These are phyloP conservation scores for Tragopan temminckii DNA, from an alignment of 2,797 vertebrate species.

Conservation along the genomic window DNA sequence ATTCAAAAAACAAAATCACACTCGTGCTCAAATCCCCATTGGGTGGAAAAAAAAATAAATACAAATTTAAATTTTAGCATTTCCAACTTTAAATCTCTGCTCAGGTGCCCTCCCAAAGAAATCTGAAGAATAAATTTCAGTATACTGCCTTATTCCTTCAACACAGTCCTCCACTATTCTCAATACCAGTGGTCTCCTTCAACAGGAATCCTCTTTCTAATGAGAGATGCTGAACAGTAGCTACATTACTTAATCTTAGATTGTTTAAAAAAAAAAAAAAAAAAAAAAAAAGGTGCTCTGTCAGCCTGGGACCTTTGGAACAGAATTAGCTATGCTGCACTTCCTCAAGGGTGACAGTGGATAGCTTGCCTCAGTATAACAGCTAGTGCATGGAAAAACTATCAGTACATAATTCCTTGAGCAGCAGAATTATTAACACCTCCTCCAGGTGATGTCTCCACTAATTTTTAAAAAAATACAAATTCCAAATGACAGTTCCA, in stretches of 20 bases:
- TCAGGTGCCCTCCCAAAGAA: background rate
- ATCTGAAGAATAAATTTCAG: background rate
- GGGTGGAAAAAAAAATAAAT: rapidly evolving
- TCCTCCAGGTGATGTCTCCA: background rate
- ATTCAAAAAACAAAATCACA: background rate
- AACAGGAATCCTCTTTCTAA: background rate
- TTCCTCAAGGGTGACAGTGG: background rate
- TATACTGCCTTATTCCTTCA: background rate
- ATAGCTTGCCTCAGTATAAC: background rate
- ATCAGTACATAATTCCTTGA: background rate
- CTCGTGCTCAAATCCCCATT: rapidly evolving
- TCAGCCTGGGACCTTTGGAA: background rate
- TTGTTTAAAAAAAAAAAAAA: too few species aligned
- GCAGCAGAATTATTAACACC: background rate
- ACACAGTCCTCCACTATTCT: background rate
- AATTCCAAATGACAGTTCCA: background rate
- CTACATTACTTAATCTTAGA: background rate
- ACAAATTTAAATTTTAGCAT: background rate
- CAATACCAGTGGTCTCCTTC: background rate
- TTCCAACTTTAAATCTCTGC: background rate
- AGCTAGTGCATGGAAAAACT: background rate
- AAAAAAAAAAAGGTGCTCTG: background rate
- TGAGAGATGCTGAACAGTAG: background rate
- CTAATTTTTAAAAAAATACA: background rate
- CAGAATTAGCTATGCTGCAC: background rate